Evolutionary conservation across 2,888 invertebrate genomes (phyloP).

Genomic region (Metallyticus violacea): DNA sequence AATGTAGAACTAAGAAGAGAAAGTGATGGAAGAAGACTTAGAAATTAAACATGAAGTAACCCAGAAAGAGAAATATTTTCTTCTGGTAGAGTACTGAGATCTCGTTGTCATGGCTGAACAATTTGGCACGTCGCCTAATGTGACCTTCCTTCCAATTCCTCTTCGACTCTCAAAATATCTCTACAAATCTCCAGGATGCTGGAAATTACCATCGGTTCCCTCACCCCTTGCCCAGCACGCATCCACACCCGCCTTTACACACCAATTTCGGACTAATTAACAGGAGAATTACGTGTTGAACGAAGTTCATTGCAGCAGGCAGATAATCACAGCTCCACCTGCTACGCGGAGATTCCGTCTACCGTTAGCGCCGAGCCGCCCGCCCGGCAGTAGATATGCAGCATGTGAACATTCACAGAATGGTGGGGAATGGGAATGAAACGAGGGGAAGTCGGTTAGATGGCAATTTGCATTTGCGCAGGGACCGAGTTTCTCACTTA

Average conservation of each 20-base stretch:
- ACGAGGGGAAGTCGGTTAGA: background rate
- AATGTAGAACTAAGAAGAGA: background rate
- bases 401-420: background rate
- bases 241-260: background rate
- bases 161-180: background rate
- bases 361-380: too few relatives aligned
- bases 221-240: background rate
- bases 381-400: background rate
- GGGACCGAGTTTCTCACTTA: background rate
- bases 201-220: background rate
- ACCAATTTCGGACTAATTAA: conserved; percentile 21
- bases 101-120: conserved; percentile 12
- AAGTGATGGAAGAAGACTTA: background rate
- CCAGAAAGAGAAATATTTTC: background rate
- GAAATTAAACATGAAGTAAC: background rate
- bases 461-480: background rate
- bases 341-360: background rate
- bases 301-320: conserved; percentile 17
- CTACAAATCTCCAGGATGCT: background rate
- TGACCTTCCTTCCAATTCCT: background rate
- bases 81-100: background rate
- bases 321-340: conserved; percentile 20
- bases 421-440: too few relatives aligned
- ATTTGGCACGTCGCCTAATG: conserved; percentile 16
- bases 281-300: conserved; percentile 22